Evolutionary conservation across 2,113 vertebrate genomes (phyloP).

Genomic region (Typhlomys cinereus): DNA sequence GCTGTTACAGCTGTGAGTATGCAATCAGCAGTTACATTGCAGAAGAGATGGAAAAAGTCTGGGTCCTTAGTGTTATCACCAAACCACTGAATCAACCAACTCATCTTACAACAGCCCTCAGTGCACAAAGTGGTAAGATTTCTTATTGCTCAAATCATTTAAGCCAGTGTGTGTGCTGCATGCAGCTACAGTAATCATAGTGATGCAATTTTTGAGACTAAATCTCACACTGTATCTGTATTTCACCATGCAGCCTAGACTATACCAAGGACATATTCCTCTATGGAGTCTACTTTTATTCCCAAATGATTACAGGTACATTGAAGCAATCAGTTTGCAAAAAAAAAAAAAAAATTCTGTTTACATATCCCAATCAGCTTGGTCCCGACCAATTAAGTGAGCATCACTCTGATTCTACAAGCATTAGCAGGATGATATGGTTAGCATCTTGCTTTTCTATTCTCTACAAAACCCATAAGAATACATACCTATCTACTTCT

Average conservation of each 20-base stretch:
- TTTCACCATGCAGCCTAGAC: neutral
- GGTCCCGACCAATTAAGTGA: neutral
- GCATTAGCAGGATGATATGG: neutral
- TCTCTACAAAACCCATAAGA: neutral
- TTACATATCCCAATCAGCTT: neutral
- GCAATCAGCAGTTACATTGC: rapidly evolving
- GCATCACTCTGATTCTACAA: neutral
- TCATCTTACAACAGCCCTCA: neutral
- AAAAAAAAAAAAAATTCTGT: too few relatives aligned
- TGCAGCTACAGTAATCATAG: neutral
- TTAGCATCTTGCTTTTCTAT: neutral
- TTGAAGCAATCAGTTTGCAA: neutral
- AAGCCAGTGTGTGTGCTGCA: neutral
- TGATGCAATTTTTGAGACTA: neutral
- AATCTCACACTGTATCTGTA: neutral
- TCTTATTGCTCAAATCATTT: neutral
- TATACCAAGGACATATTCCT: neutral
- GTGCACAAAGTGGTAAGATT: neutral
- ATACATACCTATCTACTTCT: neutral
- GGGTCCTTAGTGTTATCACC: too few relatives aligned
- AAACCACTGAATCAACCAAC: neutral
- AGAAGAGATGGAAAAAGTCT: neutral
- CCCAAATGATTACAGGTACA: neutral
- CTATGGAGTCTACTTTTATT: neutral
- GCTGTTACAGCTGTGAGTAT: neutral